Conservation (phyloP, 2,113 vertebrate genomes). For the Callionymus lyra region DNA sequence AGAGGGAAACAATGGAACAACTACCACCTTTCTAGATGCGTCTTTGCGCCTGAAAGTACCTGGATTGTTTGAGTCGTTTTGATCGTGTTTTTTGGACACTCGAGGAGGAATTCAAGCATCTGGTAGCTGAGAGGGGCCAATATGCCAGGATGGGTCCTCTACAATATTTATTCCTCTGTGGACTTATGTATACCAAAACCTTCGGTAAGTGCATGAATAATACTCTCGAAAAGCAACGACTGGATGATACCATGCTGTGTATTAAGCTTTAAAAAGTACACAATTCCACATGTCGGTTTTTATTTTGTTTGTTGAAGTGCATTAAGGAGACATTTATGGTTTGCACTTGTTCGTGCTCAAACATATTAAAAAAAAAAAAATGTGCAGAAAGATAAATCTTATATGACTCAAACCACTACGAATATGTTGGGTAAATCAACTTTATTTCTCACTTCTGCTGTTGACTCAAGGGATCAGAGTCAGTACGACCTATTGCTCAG, state of each 20-base stretch:
- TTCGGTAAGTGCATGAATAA: conserved; percentile 46
- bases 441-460: not conserved
- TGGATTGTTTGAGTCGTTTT: conserved; percentile 22
- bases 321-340: too few species aligned
- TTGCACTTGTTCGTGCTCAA: too few species aligned
- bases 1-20: conserved; percentile 28
- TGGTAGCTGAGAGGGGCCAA: conserved; percentile 52
- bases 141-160: conserved; percentile 68
- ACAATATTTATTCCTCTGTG: conserved; percentile 63
- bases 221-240: not conserved
- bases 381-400: too few species aligned
- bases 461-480: conserved; percentile 1
- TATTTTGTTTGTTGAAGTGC: conserved; percentile 3
- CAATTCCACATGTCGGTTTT: conserved; percentile 3
- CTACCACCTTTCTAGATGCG: conserved; percentile 4
- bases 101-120: conserved; percentile 50
- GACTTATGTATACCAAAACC: conserved; percentile 55
- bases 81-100: conserved; percentile 24
- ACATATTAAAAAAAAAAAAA: too few species aligned
- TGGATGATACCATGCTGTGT: not conserved
- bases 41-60: conserved; percentile 12
- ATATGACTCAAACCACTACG: too few species aligned
- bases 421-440: too few species aligned
- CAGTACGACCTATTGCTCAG: conserved; percentile 8
- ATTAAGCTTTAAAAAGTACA: not conserved